These are phyloP conservation scores for Corythornis leucogaster DNA, from an alignment of 2,797 vertebrate species.

Conservation along the genomic window DNA sequence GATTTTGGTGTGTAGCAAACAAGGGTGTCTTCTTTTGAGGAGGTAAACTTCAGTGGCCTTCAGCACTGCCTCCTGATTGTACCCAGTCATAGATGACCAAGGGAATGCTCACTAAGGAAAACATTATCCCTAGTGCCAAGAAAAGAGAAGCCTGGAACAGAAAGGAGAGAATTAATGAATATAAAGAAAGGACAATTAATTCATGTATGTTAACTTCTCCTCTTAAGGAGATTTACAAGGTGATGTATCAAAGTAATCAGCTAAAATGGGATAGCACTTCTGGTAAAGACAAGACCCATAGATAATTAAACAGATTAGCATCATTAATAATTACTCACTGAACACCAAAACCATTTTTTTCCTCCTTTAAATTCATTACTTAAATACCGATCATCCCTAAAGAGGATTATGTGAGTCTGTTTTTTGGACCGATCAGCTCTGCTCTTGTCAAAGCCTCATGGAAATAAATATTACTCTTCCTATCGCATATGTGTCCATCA, in stretches of 20 bases:
- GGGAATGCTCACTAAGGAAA: constrained; percentile 82
- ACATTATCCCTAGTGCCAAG: constrained; percentile 78
- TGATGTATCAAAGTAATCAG: constrained; percentile 16
- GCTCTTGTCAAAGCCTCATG: neutral
- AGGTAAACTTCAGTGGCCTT: constrained; percentile 64
- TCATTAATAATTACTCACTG: neutral
- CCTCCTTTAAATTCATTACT: neutral
- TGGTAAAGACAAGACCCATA: neutral
- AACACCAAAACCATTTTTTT: neutral
- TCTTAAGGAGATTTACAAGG: constrained; percentile 7
- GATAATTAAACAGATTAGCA: constrained; percentile 7
- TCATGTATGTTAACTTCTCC: neutral
- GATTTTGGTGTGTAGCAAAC: constrained; percentile 64
- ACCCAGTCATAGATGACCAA: constrained; percentile 85
- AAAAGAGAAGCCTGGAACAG: constrained; percentile 79
- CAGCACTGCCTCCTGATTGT: constrained; percentile 36
- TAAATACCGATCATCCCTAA: neutral
- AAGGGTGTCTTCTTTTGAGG: constrained; percentile 5
- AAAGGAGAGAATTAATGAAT: neutral
- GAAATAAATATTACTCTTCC: neutral
- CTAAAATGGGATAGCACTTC: constrained; percentile 21
- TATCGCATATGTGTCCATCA: fast-evolving
- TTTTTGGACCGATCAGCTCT: neutral
- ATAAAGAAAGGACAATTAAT: constrained; percentile 36
- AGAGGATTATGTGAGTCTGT: constrained; percentile 10